A percentile compares a stretch with the other conserved stretches of the same genome.
Conservation (phyloP, 2,888 invertebrate genomes). For the Trichogramma dendrolimi region DNA sequence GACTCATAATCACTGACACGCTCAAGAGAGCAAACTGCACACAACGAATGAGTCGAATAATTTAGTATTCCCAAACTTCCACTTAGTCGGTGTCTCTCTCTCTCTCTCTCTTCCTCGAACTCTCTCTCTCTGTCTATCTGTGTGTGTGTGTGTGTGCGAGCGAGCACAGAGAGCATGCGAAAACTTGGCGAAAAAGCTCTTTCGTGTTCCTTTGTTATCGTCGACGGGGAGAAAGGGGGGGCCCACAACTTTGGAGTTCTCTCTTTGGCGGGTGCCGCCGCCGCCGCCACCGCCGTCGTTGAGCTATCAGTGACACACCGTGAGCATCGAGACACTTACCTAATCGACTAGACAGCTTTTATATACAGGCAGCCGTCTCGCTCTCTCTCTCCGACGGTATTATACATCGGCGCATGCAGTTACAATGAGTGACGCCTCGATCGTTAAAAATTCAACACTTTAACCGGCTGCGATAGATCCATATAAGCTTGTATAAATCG, state of each 20-base stretch:
- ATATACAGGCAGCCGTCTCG: constrained; percentile 6
- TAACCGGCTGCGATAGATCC: constrained; percentile 27
- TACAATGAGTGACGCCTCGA: constrained; percentile 41
- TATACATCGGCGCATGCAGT: constrained; percentile 39
- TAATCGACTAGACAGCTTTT: constrained; percentile 42
- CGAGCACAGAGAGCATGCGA: not conserved
- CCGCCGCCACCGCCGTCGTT: no score
- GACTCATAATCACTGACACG: no score
- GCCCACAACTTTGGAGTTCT: constrained; percentile 6
- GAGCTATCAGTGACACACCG: no score
- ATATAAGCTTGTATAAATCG: not conserved
- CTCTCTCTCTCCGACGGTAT: constrained; percentile 23
- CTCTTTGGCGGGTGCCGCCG: constrained; percentile 11
- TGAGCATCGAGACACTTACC: constrained; percentile 2
- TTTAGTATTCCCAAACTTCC: not conserved
- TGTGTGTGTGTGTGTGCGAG: no score
- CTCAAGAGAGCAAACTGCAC: no score
- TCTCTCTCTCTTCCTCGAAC: no score
- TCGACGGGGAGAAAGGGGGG: not conserved
- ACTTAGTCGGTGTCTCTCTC: not conserved
- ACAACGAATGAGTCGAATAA: no score
- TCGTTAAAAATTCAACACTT: constrained; percentile 39
- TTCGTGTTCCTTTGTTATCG: constrained; percentile 5
- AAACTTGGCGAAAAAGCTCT: constrained; percentile 15
- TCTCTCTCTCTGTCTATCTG: no score